A percentile compares a stretch with the other conserved stretches of the same genome.
Evolutionary conservation across 2,888 invertebrate species (phyloP).

Genomic region (Drosophila affinis): DNA sequence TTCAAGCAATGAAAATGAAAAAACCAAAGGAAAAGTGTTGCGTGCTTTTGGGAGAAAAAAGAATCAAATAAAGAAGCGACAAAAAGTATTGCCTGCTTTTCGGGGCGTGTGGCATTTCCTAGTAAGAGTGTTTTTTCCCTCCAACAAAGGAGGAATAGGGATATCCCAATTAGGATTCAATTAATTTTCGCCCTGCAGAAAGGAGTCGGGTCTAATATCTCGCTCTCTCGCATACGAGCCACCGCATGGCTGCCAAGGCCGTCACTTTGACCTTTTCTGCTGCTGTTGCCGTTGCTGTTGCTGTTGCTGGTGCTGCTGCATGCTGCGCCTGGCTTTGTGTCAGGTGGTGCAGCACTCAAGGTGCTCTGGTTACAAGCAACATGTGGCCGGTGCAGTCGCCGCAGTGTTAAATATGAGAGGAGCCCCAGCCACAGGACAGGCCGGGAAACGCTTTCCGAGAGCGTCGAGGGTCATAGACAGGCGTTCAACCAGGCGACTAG

Average conservation of each 20-base stretch:
- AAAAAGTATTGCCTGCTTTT: too few species aligned
- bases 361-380: constrained; percentile 21
- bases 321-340: constrained; percentile 9
- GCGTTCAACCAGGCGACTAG: neutral
- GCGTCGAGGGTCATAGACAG: neutral
- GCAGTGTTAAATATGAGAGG: constrained; percentile 9
- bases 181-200: constrained; percentile 13
- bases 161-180: constrained; percentile 28
- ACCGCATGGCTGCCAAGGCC: neutral
- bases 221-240: neutral
- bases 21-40: too few species aligned
- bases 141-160: constrained; percentile 1
- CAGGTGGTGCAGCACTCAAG: neutral
- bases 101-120: neutral
- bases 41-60: too few species aligned
- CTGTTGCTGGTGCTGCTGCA: constrained; percentile 4
- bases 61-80: too few species aligned
- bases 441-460: constrained; percentile 26
- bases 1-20: too few species aligned
- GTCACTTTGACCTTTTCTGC: constrained; percentile 2
- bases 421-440: neutral
- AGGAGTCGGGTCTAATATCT: neutral
- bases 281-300: neutral
- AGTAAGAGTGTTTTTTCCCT: neutral
- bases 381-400: constrained; percentile 21